Percentiles rank a stretch among this genome's conserved stretches.
phyloP scores from a whole-genome alignment of 2,797 vertebrate genomes.

The Darevskia nairensis region DNA sequence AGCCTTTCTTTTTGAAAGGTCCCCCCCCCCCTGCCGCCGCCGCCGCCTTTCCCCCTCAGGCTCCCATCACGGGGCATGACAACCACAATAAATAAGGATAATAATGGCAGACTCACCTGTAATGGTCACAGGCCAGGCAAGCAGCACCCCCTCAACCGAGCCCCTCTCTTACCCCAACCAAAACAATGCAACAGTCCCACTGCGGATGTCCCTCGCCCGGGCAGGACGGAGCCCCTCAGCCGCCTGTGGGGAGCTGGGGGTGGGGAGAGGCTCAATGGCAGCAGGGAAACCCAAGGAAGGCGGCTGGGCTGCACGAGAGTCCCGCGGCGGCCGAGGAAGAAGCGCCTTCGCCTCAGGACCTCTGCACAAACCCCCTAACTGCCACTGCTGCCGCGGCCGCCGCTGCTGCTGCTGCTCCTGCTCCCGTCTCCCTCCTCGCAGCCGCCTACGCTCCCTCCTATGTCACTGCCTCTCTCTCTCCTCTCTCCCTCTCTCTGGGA shows the following conservation, averaged over 20 bases:
- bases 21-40: constrained; percentile 24
- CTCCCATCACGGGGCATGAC: constrained; percentile 46
- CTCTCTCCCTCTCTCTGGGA: constrained; percentile 93
- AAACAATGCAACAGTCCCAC: constrained; percentile 91
- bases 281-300: constrained; percentile 37
- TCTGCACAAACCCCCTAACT: constrained; percentile 69
- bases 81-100: background rate
- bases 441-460: constrained; percentile 77
- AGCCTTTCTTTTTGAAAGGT: constrained; percentile 21
- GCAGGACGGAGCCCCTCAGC: constrained; percentile 49
- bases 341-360: constrained; percentile 61
- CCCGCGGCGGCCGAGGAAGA: constrained; percentile 50
- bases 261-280: constrained; percentile 49
- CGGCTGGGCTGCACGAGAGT: constrained; percentile 34
- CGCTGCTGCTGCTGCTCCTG: constrained; percentile 83
- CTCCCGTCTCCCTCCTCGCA: constrained; percentile 84
- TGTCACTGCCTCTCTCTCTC: constrained; percentile 88
- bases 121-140: constrained; percentile 87
- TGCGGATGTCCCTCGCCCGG: constrained; percentile 83
- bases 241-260: background rate
- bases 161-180: constrained; percentile 86
- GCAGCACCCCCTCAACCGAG: constrained; percentile 77
- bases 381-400: constrained; percentile 70
- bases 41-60: constrained; percentile 15
- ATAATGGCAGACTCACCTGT: constrained; percentile 85